Conservation (phyloP, 2,888 invertebrate species). For the Microctonus aethiopoides region DNA sequence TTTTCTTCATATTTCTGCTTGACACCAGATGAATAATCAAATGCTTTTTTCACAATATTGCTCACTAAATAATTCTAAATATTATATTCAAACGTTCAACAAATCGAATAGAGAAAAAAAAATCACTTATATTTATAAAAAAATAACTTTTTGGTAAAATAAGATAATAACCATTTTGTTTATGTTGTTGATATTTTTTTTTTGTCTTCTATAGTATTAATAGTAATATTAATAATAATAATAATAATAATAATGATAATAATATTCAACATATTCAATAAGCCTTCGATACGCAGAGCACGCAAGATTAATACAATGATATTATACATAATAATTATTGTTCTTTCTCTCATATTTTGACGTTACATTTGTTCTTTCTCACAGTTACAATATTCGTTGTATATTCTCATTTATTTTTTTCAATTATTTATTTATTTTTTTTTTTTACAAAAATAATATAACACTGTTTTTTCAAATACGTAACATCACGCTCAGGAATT, state of each 20-base stretch:
- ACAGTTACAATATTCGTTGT: slow-evolving; percentile 8
- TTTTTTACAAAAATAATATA: slow-evolving; percentile 13
- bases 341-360: slow-evolving; percentile 41
- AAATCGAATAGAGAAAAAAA: neutral
- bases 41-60: slow-evolving; percentile 13
- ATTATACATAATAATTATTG: slow-evolving; percentile 50
- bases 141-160: neutral
- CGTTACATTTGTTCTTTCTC: slow-evolving; percentile 36
- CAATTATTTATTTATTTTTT: slow-evolving; percentile 38
- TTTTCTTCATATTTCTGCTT: too few species aligned
- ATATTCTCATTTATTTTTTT: slow-evolving; percentile 29
- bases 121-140: neutral
- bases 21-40: slow-evolving; percentile 11
- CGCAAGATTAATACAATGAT: slow-evolving; percentile 58
- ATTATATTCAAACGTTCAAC: neutral
- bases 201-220: slow-evolving; percentile 45
- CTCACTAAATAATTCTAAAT: slow-evolving; percentile 1
- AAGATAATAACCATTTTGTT: slow-evolving; percentile 36
- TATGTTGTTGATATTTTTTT: slow-evolving; percentile 57
- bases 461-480: neutral
- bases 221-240: slow-evolving; percentile 43
- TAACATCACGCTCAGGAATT: neutral
- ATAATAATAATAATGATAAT: slow-evolving; percentile 41
- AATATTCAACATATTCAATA: slow-evolving; percentile 63
- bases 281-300: slow-evolving; percentile 62